Evolutionary conservation across 1,140 invertebrate genomes (phyloP), one percentile per base, ranked within the genome.

Genomic region (Anoplolepis gracilipes): DNA sequence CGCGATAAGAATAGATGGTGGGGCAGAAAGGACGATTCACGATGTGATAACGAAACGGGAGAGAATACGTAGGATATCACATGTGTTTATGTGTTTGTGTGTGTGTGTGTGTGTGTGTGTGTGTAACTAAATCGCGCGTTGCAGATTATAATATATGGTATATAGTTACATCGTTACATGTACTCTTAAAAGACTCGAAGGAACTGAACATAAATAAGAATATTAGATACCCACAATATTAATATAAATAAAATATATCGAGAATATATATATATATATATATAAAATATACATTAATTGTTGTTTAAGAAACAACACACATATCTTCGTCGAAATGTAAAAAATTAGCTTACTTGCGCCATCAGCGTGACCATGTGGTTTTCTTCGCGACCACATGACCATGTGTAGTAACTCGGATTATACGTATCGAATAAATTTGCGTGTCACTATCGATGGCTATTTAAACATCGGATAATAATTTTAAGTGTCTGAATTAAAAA

Each of bases 1-100:
- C 64, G 67, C 53, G 88, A 90, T 90, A 90, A 90, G 88, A 90
- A 90, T 90, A 90, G 88, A 70, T 11, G 33, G 65, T 13, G 33
- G 39, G 76, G 30, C 55, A 69, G 61, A 65, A 82, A 89, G 88
- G 36, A 61, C 28, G 36, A 89, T 75, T 42, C 22, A 25, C 25
- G 36, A 53, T 79, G 77, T 79, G 88, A 90, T 90, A 90, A 90
- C 88, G 70, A 86, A 86, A 86, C 7, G 19, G 7, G n/a, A 13
- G 30, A 22, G 36, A 82, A 72, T 57, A 42, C 67, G 10, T 79
- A 84, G 78, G 81, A 28, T n/a, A n/a, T 49, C 36, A 57, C 25
- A 46, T 30, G 64, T 19, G n/a, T n/a, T n/a, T n/a, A n/a, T n/a
- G n/a, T n/a, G n/a, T n/a, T n/a, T n/a, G n/a, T n/a, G n/a, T n/a